These are phyloP conservation scores for Microtus pennsylvanicus DNA, from an alignment of 2,113 vertebrate species.

Conservation along the genomic window DNA sequence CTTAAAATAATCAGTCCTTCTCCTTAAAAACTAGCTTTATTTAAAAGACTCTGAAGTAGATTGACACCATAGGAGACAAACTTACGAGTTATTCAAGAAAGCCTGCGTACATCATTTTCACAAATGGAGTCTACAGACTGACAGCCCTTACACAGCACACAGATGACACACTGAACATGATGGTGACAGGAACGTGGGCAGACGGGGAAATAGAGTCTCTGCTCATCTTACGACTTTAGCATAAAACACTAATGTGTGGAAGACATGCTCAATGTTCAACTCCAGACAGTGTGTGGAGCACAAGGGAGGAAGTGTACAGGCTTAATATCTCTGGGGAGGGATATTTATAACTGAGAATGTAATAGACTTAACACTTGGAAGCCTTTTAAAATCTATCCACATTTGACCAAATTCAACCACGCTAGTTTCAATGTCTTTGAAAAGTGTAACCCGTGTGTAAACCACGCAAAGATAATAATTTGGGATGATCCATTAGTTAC, in stretches of 20 bases:
- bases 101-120: constrained; percentile 80
- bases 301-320: background rate
- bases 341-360: background rate
- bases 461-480: constrained; percentile 61
- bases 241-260: constrained; percentile 62
- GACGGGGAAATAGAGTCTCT: constrained; percentile 71
- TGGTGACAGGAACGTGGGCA: constrained; percentile 63
- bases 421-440: constrained; percentile 54
- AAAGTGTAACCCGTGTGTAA: constrained; percentile 46
- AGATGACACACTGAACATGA: constrained; percentile 74
- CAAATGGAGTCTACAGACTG: constrained; percentile 70
- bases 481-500: constrained; percentile 49
- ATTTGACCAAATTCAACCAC: constrained; percentile 49
- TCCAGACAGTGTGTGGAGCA: constrained; percentile 43
- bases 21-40: constrained; percentile 86
- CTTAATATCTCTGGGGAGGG: constrained; percentile 45
- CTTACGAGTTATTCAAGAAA: constrained; percentile 83
- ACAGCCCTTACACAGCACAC: constrained; percentile 75
- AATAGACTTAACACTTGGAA: constrained; percentile 46
- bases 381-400: constrained; percentile 26
- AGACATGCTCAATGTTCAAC: constrained; percentile 54
- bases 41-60: constrained; percentile 83
- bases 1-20: constrained; percentile 74
- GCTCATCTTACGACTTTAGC: constrained; percentile 67
- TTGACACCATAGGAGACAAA: constrained; percentile 80